Evolutionary conservation across 1,140 invertebrate genomes (phyloP), one percentile per base, ranked within the genome.

Genomic region (Nasonia longicornis): DNA sequence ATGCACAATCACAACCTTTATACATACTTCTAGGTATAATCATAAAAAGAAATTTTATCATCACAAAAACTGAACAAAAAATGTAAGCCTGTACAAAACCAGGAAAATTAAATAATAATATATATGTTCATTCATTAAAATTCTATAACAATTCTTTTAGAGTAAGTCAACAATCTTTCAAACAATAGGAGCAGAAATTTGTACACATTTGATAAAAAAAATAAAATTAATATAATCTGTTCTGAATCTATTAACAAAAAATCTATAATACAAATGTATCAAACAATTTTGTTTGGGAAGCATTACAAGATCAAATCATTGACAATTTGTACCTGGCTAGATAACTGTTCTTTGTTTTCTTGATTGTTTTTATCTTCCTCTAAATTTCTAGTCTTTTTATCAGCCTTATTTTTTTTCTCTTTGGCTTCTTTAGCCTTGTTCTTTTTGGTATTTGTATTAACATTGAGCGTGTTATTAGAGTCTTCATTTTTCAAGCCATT

Each of bases 351-450:
- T 87, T 87, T 87, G 52, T 79, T 63, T 73, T 84, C 84, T 78
- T 82, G 76, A 80, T 83, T 73, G 69, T 75, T 82, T 83, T 85
- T 85, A 83, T 78, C 72, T 70, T 86, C 83, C 82, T 86, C 84
- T 66, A 80, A 83, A 83, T 82, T 87, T 85, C 77, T 86, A 77
- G 86, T 85, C 77, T 85, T 89, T 83, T 89, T 89, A 82, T 88
- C 87, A 38, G 86, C 87, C 82, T 90, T 90, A 81, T 89, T 89
- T 76, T 86, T 89, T 85, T 89, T 89, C 42, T 89, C 89, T 83
- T 90, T 89, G 29, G 80, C 83, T 58, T 89, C 86, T 84, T 88
- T 88, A 1, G 83, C 82, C 26, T 87, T 87, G 74, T 81, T 84
- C 42, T 86, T 85, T 42, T 85, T 85, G 58, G 79, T 74, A 69